Evolutionary conservation across 2,888 invertebrate genomes (phyloP), one percentile per base, ranked within the genome.

Genomic region (Dasypolia templi): DNA sequence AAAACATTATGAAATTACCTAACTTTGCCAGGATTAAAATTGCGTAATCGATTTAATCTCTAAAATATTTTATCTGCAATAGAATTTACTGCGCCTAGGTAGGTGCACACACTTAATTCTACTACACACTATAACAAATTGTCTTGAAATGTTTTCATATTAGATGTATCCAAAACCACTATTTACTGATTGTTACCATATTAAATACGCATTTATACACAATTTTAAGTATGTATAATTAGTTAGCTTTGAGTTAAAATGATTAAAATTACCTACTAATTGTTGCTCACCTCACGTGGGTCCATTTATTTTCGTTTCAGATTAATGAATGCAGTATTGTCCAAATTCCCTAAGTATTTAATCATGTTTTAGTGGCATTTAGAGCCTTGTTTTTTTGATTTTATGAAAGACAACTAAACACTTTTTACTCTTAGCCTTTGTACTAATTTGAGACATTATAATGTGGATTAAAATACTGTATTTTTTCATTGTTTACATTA

Each of bases 251-350:
- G 62, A 42, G 55, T 49, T 12, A 19, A 61, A n/a, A 49, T 62
- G 32, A 51, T 69, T 68, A 29, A 14, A 62, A n/a, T 35, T 7
- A 69, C n/a, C n/a, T n/a, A n/a, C 69, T 51, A 76, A 70, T 77
- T 77, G 44, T 56, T 56, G 12, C 35, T 35, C 29, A 46, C n/a
- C 26, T 39, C 29, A 55, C 2, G 49, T 29, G 51, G 17, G 17
- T 44, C 19, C 11, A 62, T 2, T n/a, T n/a, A 32, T 75, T 55
- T 64, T 53, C 3, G 7, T 35, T 61, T 44, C 0, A 63, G n/a
- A 73, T 22, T 6, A n/a, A 35, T 35, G 0, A 35, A 35, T 73
- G 39, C 3, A 49, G 5, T 58, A 72, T 58, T 72, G 55, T 39
- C 3, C 11, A 19, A 49, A 58, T 42, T 73, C 12, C 44, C n/a